Percentiles rank a stretch among this genome's conserved stretches.
Evolutionary conservation across 1,140 invertebrate genomes (phyloP).

Genomic region (Drosophila albomicans): DNA sequence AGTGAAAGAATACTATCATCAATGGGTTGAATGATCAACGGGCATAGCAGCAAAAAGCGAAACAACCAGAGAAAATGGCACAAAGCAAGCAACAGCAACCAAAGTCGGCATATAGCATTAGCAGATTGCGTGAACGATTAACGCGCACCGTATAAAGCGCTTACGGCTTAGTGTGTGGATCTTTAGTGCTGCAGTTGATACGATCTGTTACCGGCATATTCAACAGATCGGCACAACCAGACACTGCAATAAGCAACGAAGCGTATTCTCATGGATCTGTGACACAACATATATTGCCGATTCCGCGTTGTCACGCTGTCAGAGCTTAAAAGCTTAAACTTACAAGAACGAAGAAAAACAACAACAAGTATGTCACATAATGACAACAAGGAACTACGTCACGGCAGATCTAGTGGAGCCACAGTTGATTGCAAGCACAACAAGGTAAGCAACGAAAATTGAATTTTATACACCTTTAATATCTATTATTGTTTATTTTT

Average conservation of each 20-base stretch:
- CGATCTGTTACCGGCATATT: too few species aligned
- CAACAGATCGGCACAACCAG: too few species aligned
- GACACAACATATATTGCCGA: conserved; percentile 78
- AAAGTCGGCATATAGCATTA: too few species aligned
- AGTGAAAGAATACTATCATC: conserved; percentile 24
- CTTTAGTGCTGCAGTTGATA: conserved; percentile 55
- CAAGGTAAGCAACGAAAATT: conserved; percentile 60
- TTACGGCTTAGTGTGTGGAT: too few species aligned
- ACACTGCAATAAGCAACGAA: conserved; percentile 31
- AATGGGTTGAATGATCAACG: conserved; percentile 68
- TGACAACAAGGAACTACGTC: conserved; percentile 56
- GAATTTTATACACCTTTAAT: too few species aligned
- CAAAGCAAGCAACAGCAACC: conserved; percentile 48
- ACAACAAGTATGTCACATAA: conserved; percentile 58
- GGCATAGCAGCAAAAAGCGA: conserved; percentile 35
- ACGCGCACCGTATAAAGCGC: too few species aligned
- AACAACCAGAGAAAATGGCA: too few species aligned
- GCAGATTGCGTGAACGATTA: too few species aligned
- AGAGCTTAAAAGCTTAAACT: conserved; percentile 67
- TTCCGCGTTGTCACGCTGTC: conserved; percentile 76
- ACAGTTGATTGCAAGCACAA: too few species aligned
- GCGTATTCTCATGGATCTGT: conserved; percentile 76
- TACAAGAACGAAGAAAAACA: conserved; percentile 61
- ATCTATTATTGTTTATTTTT: background rate
- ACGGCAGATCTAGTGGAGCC: conserved; percentile 77